Percentiles rank a stretch among this genome's conserved stretches.
Evolutionary conservation across 2,888 invertebrate species (phyloP).

Genomic region (Ectobius pallidus): DNA sequence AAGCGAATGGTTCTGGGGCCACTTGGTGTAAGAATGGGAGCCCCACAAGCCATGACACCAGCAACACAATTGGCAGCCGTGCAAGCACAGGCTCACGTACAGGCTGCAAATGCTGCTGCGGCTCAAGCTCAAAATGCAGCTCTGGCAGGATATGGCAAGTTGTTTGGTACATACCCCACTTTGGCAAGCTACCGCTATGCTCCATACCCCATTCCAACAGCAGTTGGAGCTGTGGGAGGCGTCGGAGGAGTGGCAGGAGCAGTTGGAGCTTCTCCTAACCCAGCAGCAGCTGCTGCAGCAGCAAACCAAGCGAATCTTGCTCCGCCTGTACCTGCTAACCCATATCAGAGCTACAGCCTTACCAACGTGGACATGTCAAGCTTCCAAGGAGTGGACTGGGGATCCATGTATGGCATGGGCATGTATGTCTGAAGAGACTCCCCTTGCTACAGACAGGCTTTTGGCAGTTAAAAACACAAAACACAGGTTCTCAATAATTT

Average conservation of each 20-base stretch:
- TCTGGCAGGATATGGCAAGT: conserved; percentile 68
- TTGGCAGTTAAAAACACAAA: conserved; percentile 15
- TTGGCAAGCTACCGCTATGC: conserved; percentile 65
- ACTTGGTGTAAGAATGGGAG: conserved; percentile 69
- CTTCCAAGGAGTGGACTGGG: conserved; percentile 92
- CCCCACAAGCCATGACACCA: conserved; percentile 66
- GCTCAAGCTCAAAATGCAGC: conserved; percentile 67
- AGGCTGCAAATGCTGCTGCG: conserved; percentile 58
- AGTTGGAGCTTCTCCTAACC: conserved; percentile 57
- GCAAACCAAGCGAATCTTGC: conserved; percentile 65
- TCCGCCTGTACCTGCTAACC: conserved; percentile 62
- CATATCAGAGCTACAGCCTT: conserved; percentile 78
- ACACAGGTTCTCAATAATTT: conserved; percentile 20
- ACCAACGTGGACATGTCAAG: conserved; percentile 92
- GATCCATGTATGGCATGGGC: conserved; percentile 89
- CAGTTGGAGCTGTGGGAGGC: conserved; percentile 57
- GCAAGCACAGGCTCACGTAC: conserved; percentile 53
- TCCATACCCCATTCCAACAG: conserved; percentile 65
- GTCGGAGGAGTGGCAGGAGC: conserved; percentile 56
- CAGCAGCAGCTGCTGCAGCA: conserved; percentile 54
- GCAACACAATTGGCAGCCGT: conserved; percentile 58
- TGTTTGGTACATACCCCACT: conserved; percentile 67
- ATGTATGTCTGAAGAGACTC: conserved; percentile 77
- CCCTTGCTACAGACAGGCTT: conserved; percentile 16
- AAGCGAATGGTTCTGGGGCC: conserved; percentile 64